phyloP scores from a whole-genome alignment of 2,797 vertebrate genomes.

The Xyrichtys novacula region DNA sequence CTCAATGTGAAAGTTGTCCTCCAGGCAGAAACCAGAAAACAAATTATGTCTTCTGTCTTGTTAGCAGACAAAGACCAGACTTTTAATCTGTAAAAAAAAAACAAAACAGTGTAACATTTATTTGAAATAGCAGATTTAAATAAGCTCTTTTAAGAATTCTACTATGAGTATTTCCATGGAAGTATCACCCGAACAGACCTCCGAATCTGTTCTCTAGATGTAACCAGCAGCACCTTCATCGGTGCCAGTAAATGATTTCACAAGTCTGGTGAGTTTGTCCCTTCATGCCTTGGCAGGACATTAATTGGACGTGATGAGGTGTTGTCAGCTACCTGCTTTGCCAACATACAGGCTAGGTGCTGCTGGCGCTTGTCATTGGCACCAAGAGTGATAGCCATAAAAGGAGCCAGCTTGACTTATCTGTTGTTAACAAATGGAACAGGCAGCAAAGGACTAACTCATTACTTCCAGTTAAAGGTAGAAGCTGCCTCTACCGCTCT shows the following conservation, averaged over 20 bases:
- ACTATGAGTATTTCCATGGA: slow-evolving; percentile 4
- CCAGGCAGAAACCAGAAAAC: not conserved
- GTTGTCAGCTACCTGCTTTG: slow-evolving; percentile 53
- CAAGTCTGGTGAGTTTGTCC: slow-evolving; percentile 14
- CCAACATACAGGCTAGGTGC: slow-evolving; percentile 37
- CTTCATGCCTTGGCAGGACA: slow-evolving; percentile 53
- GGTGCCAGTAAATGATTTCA: slow-evolving; percentile 25
- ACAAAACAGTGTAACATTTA: not conserved
- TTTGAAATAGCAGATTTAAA: not conserved
- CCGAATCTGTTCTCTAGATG: slow-evolving; percentile 25
- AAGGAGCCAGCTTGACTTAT: slow-evolving; percentile 29
- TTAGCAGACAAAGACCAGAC: not conserved
- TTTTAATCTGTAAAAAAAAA: not conserved
- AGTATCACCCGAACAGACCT: slow-evolving; percentile 7
- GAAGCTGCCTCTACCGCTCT: not conserved
- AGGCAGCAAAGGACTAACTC: slow-evolving; percentile 12
- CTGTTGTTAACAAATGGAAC: slow-evolving; percentile 37
- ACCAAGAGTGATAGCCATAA: slow-evolving; percentile 27
- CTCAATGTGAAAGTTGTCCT: not conserved
- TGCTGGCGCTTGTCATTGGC: slow-evolving; percentile 46
- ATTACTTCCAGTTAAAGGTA: slow-evolving; percentile 11
- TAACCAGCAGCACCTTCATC: slow-evolving; percentile 6
- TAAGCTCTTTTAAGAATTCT: not conserved
- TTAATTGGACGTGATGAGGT: slow-evolving; percentile 45
- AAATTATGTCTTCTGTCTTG: not conserved